Percentiles rank a stretch among this genome's conserved stretches.
phyloP scores from a whole-genome alignment of 2,888 invertebrate species.

The Hyalella azteca region DNA sequence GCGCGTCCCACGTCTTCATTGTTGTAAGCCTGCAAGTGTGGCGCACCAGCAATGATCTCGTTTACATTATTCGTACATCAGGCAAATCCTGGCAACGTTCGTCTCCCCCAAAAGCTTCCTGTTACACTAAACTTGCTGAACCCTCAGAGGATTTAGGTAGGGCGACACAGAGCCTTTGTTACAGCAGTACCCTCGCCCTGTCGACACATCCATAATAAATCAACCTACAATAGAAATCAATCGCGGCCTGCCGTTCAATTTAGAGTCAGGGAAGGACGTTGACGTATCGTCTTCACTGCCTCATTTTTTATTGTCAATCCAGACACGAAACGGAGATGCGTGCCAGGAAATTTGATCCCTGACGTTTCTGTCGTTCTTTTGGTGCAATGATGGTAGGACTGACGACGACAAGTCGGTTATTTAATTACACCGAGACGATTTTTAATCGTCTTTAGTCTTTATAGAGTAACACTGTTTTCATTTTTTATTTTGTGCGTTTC shows the following conservation, averaged over 20 bases:
- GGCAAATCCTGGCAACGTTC: constrained; percentile 10
- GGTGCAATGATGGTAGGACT: too few species aligned
- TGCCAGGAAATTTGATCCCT: too few species aligned
- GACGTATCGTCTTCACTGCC: constrained; percentile 29
- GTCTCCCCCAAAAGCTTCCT: neutral
- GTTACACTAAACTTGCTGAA: constrained; percentile 3
- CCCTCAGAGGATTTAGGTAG: neutral
- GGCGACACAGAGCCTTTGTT: constrained; percentile 22
- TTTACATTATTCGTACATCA: constrained; percentile 29
- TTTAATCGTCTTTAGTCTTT: too few species aligned
- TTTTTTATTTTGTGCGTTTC: too few species aligned
- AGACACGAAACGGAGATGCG: neutral
- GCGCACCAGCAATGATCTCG: constrained; percentile 5
- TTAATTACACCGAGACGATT: too few species aligned
- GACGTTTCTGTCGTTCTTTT: too few species aligned
- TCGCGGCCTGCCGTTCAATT: constrained; percentile 34
- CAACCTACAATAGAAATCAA: constrained; percentile 37
- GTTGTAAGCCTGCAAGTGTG: neutral
- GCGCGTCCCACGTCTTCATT: too few species aligned
- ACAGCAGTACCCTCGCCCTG: constrained; percentile 31
- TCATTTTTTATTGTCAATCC: constrained; percentile 6
- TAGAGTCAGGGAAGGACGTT: constrained; percentile 26
- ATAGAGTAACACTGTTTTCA: too few species aligned
- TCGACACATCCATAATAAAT: constrained; percentile 37
- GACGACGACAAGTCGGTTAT: too few species aligned